Evolutionary conservation across 1,140 invertebrate genomes (phyloP), one percentile per base, ranked within the genome.

Genomic region (Brachionus paranguensis): DNA sequence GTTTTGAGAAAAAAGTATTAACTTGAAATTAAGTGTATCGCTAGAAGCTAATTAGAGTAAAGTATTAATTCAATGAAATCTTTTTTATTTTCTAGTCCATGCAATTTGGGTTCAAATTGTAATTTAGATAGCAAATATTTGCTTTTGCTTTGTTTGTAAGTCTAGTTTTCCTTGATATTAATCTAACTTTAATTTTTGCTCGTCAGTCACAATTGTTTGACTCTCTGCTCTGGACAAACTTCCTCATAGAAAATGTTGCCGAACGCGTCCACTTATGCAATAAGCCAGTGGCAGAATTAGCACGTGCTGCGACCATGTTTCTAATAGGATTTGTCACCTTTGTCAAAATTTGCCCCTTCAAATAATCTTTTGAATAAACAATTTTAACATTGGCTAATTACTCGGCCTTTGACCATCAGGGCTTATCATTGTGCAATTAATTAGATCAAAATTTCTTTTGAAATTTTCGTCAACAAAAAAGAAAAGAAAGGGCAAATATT

Each of bases 21-120:
- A 76, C 45, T 76, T 76, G 17, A 76, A 76, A 76, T 76, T 53
- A 50, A 50, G 45, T 50, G 45, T 50, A 76, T 76, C n/a, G 27
- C 27, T 50, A 50, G 17, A 50, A 76, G 45, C 72, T 76, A 76
- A 76, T 76, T 76, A 47, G 45, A 76, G 27, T 27, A 76, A 76
- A 76, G 72, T 76, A 76, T 76, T 76, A 76, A 76, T 76, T 76
- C 72, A 76, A 53, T 76, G 72, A 76, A 76, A 76, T 76, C 45
- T 76, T 76, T 37, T 70, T 12, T 33, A 29, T 70, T 60, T 37
- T 37, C 6, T 60, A 24, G 53, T 60, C 53, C 53, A 60, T 60
- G 53, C 20, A 60, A 60, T 60, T 60, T 60, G 10, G 53, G 53
- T 24, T 68, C 65, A 33, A 33, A n/a, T 41, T 68, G 27, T 72